A percentile compares a stretch with the other conserved stretches of the same genome.
Evolutionary conservation across 2,797 vertebrate genomes (phyloP).

Genomic region (Crax fasciolata): DNA sequence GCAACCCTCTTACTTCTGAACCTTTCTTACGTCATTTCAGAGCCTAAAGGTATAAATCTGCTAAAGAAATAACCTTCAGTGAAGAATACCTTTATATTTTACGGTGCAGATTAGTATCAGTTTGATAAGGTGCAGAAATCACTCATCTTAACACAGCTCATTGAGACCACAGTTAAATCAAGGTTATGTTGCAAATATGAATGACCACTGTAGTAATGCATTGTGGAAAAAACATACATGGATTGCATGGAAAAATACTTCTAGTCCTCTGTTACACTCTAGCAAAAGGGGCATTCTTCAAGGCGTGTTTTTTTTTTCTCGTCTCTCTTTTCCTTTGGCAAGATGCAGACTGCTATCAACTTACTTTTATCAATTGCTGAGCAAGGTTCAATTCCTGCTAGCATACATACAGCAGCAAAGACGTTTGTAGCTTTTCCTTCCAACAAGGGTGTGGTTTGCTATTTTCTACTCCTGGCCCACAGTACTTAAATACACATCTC

Average conservation of each 20-base stretch:
- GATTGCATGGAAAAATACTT: neutral
- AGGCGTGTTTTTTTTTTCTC: neutral
- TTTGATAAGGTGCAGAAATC: neutral
- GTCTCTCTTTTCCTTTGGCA: neutral
- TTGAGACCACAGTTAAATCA: neutral
- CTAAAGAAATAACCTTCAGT: neutral
- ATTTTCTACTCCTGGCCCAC: neutral
- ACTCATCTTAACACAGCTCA: neutral
- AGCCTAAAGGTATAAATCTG: neutral
- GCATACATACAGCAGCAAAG: neutral
- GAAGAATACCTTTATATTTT: neutral
- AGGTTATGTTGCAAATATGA: neutral
- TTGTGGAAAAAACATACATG: accelerated
- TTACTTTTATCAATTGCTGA: neutral
- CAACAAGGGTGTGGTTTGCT: neutral
- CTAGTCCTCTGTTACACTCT: neutral
- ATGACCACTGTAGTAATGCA: neutral
- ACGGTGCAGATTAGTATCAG: neutral
- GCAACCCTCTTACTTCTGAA: neutral
- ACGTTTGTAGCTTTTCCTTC: neutral
- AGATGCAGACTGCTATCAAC: neutral
- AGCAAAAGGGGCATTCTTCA: neutral
- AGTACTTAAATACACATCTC: neutral
- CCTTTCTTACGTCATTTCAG: neutral
- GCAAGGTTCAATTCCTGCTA: neutral